These are phyloP conservation scores for Drosophila putrida DNA, from an alignment of 2,888 invertebrate genomes.

Conservation along the genomic window DNA sequence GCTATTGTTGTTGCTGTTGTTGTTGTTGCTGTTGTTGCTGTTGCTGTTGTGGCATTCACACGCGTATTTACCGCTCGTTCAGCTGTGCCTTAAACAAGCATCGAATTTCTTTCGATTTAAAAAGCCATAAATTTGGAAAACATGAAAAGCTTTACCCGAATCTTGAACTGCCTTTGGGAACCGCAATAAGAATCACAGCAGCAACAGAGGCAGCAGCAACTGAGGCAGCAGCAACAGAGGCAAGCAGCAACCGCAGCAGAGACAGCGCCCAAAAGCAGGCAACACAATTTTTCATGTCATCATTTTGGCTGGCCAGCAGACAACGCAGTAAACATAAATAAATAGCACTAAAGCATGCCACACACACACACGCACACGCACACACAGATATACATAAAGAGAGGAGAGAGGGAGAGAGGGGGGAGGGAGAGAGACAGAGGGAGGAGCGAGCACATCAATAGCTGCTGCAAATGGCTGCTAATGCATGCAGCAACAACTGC, in stretches of 20 bases:
- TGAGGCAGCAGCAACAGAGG: background rate
- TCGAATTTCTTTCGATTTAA: constrained; percentile 77
- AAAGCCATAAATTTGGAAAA: constrained; percentile 63
- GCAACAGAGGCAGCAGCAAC: constrained; percentile 23
- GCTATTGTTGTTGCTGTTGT: constrained; percentile 3
- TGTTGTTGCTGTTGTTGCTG: constrained; percentile 12
- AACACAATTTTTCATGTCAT: constrained; percentile 77
- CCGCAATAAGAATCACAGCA: constrained; percentile 48
- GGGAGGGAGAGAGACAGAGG: background rate
- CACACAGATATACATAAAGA: background rate
- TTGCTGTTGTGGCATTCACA: constrained; percentile 14
- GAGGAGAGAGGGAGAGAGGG: background rate
- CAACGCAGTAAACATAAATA: constrained; percentile 71
- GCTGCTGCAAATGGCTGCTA: constrained; percentile 77
- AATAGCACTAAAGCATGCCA: constrained; percentile 62
- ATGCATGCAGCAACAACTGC: constrained; percentile 70
- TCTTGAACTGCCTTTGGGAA: constrained; percentile 32
- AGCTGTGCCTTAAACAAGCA: constrained; percentile 64
- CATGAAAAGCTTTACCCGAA: constrained; percentile 35
- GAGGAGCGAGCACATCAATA: constrained; percentile 55
- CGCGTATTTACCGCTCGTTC: constrained; percentile 23
- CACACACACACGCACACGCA: constrained; percentile 27
- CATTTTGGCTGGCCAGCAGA: constrained; percentile 63
- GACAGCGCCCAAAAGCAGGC: constrained; percentile 61
- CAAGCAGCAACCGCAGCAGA: constrained; percentile 17